Conservation (phyloP, 2,888 invertebrate species). For the Notodromas monacha region DNA sequence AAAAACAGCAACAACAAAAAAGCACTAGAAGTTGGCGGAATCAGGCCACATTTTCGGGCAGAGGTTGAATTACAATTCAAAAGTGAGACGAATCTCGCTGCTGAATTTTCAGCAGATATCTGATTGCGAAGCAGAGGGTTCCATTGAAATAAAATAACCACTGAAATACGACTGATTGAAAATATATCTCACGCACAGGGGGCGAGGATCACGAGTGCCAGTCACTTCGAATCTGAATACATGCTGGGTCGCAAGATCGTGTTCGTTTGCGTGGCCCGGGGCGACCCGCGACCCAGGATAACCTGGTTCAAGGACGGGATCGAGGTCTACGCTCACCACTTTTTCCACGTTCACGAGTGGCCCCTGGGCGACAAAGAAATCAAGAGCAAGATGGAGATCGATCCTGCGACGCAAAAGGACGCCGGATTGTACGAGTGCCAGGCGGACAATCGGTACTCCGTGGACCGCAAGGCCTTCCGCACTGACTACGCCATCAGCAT, state of each 20-base stretch:
- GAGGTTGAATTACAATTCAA: too few species aligned
- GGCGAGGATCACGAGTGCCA: conserved; percentile 53
- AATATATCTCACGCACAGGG: too few species aligned
- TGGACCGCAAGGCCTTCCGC: conserved; percentile 62
- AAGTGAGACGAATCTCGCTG: too few species aligned
- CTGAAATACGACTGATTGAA: too few species aligned
- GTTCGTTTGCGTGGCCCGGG: conserved; percentile 62
- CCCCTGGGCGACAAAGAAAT: conserved; percentile 42
- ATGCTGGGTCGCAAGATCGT: conserved; percentile 74
- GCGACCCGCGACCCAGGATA: conserved; percentile 58
- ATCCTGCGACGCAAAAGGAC: conserved; percentile 81
- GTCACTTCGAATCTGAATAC: conserved; percentile 75
- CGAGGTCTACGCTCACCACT: conserved; percentile 60
- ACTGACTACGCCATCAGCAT: conserved; percentile 70
- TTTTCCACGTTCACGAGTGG: conserved; percentile 69
- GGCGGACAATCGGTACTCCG: conserved; percentile 71
- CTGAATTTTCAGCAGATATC: too few species aligned
- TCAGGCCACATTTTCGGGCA: too few species aligned
- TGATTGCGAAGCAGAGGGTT: too few species aligned
- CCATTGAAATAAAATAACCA: too few species aligned
- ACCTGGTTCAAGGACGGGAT: conserved; percentile 87
- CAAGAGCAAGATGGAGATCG: conserved; percentile 71
- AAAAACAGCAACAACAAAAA: too few species aligned
- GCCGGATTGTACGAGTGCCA: conserved; percentile 80
- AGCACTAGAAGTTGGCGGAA: too few species aligned